phyloP scores from a whole-genome alignment of 2,797 vertebrate species.

The Platyrinchus mystaceus region DNA sequence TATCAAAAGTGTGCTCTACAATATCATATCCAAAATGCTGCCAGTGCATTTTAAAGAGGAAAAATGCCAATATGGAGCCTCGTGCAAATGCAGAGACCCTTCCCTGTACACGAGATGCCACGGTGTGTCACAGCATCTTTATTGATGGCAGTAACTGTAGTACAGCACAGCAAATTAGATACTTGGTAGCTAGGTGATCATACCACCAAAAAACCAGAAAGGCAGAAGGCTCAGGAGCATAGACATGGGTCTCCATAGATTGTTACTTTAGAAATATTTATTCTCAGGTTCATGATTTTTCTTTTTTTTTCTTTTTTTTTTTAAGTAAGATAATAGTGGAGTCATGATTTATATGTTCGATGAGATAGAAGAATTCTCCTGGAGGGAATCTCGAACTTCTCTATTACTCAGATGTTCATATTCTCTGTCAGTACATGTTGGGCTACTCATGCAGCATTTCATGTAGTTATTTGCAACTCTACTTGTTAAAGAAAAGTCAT shows the following conservation, averaged over 20 bases:
- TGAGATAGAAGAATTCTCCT: background rate
- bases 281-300: background rate
- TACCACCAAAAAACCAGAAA: background rate
- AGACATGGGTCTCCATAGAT: background rate
- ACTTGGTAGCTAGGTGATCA: background rate
- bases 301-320: background rate
- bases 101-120: background rate
- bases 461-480: background rate
- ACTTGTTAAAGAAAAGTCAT: background rate
- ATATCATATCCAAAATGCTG: background rate
- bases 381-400: background rate
- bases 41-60: background rate
- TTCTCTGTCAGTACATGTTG: background rate
- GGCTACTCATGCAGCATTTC: background rate
- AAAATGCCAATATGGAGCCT: background rate
- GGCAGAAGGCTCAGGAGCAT: background rate
- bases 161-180: background rate
- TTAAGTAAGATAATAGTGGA: background rate
- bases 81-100: background rate
- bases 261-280: background rate
- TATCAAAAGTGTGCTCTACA: background rate
- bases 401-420: background rate
- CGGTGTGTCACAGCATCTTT: background rate
- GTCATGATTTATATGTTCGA: background rate
- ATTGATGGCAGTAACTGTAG: background rate